These are phyloP conservation scores for Fistularia tabacaria DNA, from an alignment of 2,797 vertebrate genomes.

Conservation along the genomic window DNA sequence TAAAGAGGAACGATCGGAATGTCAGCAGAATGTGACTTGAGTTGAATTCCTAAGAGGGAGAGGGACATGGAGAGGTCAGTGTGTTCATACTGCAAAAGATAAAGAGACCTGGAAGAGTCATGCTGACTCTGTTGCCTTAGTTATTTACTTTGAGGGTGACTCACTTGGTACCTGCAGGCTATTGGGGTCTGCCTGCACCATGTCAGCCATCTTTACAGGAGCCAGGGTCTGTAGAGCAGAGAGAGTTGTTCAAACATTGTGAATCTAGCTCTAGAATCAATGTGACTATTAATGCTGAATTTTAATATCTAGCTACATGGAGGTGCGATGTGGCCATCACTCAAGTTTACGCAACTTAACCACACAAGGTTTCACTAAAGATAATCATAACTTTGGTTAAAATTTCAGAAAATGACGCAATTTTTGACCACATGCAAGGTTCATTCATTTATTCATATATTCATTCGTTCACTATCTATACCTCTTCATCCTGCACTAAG, in stretches of 20 bases:
- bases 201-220: constrained; percentile 64
- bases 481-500: too few relatives aligned
- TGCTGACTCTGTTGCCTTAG: constrained; percentile 9
- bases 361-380: too few relatives aligned
- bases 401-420: too few relatives aligned
- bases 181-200: constrained; percentile 46
- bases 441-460: too few relatives aligned
- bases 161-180: constrained; percentile 52
- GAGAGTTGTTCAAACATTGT: not conserved
- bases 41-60: constrained; percentile 33
- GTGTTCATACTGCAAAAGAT: constrained; percentile 16
- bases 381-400: too few relatives aligned
- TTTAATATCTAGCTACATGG: too few relatives aligned
- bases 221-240: constrained; percentile 53
- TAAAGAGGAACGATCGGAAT: constrained; percentile 47
- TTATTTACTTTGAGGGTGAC: constrained; percentile 11
- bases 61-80: constrained; percentile 23
- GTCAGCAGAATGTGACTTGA: constrained; percentile 37
- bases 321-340: too few relatives aligned
- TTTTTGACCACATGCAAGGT: too few relatives aligned
- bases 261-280: not conserved
- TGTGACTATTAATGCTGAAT: too few relatives aligned
- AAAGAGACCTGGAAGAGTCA: constrained; percentile 21
- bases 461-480: too few relatives aligned
- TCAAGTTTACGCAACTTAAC: too few relatives aligned